Percentiles rank a stretch among this genome's conserved stretches.
phyloP scores from a whole-genome alignment of 35 echinoderm and acorn worm species.

The Ptychodera flava region DNA sequence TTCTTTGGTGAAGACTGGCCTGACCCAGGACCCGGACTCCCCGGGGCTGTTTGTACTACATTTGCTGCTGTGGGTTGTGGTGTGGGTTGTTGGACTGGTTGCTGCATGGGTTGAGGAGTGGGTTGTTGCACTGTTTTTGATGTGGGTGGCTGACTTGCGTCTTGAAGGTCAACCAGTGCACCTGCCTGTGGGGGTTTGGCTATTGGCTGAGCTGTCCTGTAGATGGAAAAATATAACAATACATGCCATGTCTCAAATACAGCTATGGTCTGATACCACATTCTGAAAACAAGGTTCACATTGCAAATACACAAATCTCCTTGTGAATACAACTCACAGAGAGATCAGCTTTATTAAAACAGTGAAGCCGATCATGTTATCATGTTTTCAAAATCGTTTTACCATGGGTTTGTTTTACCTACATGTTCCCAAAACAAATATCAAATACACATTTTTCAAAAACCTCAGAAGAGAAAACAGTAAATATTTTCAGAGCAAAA shows the following conservation, averaged over 20 bases:
- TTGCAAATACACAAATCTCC: too few species aligned
- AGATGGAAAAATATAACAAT: too few species aligned
- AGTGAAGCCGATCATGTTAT: too few species aligned
- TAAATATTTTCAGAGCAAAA: background rate
- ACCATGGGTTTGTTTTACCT: too few species aligned
- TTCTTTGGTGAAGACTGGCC: background rate
- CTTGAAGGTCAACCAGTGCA: constrained; percentile 8
- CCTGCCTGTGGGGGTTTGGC: constrained; percentile 21
- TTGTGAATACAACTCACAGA: too few species aligned
- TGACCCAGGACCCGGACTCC: background rate
- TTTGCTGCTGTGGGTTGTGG: background rate
- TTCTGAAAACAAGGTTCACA: too few species aligned
- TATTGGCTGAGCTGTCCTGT: background rate
- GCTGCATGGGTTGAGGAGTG: background rate
- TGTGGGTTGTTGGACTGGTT: background rate
- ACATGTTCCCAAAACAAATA: too few species aligned
- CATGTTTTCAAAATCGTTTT: too few species aligned
- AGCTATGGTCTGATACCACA: too few species aligned
- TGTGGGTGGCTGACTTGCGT: background rate
- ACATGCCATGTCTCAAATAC: too few species aligned
- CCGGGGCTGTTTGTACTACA: background rate
- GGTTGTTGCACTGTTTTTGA: background rate
- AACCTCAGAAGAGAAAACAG: background rate
- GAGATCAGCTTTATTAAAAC: too few species aligned
- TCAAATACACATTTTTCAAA: background rate